Evolutionary conservation across 2,797 vertebrate species (phyloP).

Genomic region (Natrix natrix): DNA sequence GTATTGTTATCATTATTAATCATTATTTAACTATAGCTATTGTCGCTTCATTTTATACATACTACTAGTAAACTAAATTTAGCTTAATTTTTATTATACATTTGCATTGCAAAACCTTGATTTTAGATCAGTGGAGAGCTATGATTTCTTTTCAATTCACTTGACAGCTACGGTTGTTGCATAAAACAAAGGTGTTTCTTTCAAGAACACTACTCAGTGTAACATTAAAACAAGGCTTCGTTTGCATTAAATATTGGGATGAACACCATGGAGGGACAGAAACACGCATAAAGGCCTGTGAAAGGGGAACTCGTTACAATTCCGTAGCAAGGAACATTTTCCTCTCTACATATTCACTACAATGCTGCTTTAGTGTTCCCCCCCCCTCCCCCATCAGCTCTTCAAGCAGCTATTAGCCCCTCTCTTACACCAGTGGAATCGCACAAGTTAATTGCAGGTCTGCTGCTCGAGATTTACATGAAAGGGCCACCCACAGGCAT

Average conservation of each 20-base stretch:
- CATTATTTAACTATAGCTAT: no score
- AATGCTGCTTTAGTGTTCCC: neutral
- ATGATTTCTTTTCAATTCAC: neutral
- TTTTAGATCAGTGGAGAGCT: no score
- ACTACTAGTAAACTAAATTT: no score
- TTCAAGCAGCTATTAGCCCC: neutral
- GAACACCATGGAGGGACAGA: slow-evolving; percentile 28
- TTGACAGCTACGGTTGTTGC: neutral
- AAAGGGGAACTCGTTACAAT: neutral
- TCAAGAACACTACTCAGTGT: slow-evolving; percentile 23
- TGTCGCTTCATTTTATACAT: no score
- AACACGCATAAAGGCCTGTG: neutral
- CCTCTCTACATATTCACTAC: neutral
- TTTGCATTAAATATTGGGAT: slow-evolving; percentile 45
- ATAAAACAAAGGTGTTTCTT: slow-evolving; percentile 38
- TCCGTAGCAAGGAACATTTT: neutral
- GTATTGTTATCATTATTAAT: no score
- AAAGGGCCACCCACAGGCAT: slow-evolving; percentile 11
- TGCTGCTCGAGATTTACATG: slow-evolving; percentile 13
- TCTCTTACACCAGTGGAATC: neutral
- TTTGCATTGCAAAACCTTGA: neutral
- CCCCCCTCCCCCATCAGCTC: neutral
- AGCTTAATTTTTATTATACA: no score
- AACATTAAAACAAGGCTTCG: slow-evolving; percentile 33
- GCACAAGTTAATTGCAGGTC: neutral